Evolutionary conservation across 1,140 invertebrate genomes (phyloP).

Genomic region (Copidosoma floridanum): DNA sequence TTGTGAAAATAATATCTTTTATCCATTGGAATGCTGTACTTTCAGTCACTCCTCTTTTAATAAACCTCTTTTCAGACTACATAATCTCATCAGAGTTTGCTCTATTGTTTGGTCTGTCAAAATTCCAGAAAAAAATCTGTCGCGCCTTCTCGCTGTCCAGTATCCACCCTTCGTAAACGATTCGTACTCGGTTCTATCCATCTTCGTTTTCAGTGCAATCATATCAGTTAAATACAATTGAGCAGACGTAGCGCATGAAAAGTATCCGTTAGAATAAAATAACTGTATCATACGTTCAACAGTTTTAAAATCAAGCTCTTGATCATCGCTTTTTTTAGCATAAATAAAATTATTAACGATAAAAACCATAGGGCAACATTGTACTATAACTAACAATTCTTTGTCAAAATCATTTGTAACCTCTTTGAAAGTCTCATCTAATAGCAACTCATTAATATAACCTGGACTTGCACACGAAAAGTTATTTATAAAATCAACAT

Average conservation of each 20-base stretch:
- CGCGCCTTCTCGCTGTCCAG: slow-evolving; percentile 35
- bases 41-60: not conserved
- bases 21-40: not conserved
- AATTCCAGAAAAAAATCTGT: slow-evolving; percentile 49
- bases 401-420: slow-evolving; percentile 1
- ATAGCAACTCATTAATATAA: no score
- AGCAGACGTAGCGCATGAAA: slow-evolving; percentile 36
- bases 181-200: not conserved
- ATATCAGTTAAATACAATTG: not conserved
- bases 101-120: slow-evolving; percentile 46
- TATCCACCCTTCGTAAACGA: not conserved
- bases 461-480: no score
- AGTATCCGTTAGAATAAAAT: slow-evolving; percentile 47
- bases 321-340: slow-evolving; percentile 38
- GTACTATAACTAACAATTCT: slow-evolving; percentile 25
- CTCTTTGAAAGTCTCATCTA: not conserved
- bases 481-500: no score
- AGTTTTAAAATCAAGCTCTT: slow-evolving; percentile 36
- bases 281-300: slow-evolving; percentile 46
- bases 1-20: not conserved
- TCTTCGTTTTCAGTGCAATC: not conserved
- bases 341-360: slow-evolving; percentile 38
- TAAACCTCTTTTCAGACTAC: no score
- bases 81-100: slow-evolving; percentile 40
- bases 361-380: slow-evolving; percentile 35